Conservation (phyloP, 2,888 invertebrate species). For the Drosophila seclusa region DNA sequence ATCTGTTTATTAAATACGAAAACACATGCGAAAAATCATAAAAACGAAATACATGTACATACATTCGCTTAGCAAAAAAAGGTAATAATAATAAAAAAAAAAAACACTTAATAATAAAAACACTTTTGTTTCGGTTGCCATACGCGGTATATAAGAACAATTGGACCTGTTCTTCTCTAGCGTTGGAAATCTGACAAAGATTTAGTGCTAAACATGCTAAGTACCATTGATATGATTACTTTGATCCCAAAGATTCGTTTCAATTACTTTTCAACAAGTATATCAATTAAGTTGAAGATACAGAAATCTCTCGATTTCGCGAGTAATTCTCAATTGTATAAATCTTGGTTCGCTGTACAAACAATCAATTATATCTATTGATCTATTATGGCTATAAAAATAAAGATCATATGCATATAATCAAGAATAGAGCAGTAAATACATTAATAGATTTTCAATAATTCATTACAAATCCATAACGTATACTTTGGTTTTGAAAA, state of each 20-base stretch:
- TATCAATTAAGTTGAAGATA: not conserved
- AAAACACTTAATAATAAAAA: constrained; percentile 21
- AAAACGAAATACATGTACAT: constrained; percentile 47
- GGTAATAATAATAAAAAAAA: constrained; percentile 4
- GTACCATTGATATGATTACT: not conserved
- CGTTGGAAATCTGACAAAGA: not conserved
- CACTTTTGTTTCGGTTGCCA: constrained; percentile 44
- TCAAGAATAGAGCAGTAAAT: not conserved
- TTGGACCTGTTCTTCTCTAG: not conserved
- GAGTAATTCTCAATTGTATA: not conserved
- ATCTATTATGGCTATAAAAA: not conserved
- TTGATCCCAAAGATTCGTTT: not conserved
- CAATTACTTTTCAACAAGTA: not conserved
- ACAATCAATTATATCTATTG: not conserved
- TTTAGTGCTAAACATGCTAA: not conserved
- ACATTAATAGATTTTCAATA: not conserved
- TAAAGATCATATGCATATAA: not conserved
- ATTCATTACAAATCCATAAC: not conserved
- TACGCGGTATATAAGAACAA: constrained; percentile 26
- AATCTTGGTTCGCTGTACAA: not conserved
- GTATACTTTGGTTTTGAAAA: not conserved
- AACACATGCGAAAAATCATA: constrained; percentile 67
- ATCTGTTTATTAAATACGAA: constrained; percentile 73
- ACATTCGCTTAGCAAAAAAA: constrained; percentile 28
- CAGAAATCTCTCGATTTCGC: not conserved